Base-by-base conservation (phyloP, 2,797 vertebrate species). In the Eospalax fontanierii region DNA sequence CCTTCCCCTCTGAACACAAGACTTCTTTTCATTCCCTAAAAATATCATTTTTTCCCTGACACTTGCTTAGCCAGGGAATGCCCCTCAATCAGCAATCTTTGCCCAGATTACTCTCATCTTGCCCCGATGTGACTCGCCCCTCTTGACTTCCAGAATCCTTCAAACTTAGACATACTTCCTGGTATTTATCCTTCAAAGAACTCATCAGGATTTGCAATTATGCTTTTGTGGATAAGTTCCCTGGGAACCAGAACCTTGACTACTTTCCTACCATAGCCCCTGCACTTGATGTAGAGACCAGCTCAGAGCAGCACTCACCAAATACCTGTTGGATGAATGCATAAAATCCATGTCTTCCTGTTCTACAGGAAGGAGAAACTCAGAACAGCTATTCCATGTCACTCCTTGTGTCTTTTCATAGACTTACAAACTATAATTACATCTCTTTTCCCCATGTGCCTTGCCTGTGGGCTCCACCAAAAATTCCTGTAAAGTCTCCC, bases 401-500 rank as follows among this genome's bases (percentile, higher is more conserved):
- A 94, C 35, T 93, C 93, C 59, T 16, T 92, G 91, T 76, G 81
- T 95, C 85, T 96, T 96, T 93, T 96, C 94, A 91, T 74, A 95
- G 91, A 90, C 74, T 93, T 93, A 91, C 91, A 90, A 97, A 85
- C 93, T 90, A 28, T 95, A 97, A 97, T 97, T 96, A 96, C 78
- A 93, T 78, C 73, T 79, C 73, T 79, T 92, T 89, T 92, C 78
- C 59, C 81, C 83, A 87, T 96, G 90, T 73, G 95, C 66, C 84
- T 92, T 79, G 96, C 78, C 87, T 97, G 92, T 93, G 93, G 95
- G 93, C 84, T 95, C 66, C 71, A 96, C 66, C 79, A 96, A 87
- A 92, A 95, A 92, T 97, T 96, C 95, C 96, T 95, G 93, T 97
- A 89, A 97, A 97, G 82, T 86, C 92, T 97, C 74, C 89, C 54